Evolutionary conservation across 2,888 invertebrate species (phyloP).

Genomic region (Netelia virgata): DNA sequence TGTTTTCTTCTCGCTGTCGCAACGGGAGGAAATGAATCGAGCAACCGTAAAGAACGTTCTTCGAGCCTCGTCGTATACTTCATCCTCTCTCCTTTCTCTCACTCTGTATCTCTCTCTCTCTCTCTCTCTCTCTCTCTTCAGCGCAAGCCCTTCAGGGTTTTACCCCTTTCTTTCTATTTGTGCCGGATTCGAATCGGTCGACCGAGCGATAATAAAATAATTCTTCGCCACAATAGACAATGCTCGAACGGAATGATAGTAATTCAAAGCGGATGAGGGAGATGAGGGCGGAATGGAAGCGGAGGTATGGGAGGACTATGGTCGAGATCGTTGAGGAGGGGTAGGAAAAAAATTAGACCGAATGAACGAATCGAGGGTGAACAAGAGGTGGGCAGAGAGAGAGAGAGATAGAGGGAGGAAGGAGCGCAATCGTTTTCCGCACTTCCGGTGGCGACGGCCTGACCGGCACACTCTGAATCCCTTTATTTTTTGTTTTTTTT

Average conservation of each 20-base stretch:
- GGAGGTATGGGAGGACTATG: slow-evolving; percentile 15
- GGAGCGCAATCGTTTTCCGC: slow-evolving; percentile 80
- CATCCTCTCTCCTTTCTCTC: slow-evolving; percentile 12
- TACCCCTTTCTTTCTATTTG: slow-evolving; percentile 64
- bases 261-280: slow-evolving; percentile 82
- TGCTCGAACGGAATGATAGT: slow-evolving; percentile 81
- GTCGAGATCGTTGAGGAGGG: slow-evolving; percentile 53
- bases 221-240: slow-evolving; percentile 83
- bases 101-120: slow-evolving; percentile 19
- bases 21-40: slow-evolving; percentile 70
- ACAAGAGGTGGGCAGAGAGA: slow-evolving; percentile 3
- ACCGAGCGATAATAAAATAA: slow-evolving; percentile 83
- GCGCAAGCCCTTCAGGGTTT: slow-evolving; percentile 50
- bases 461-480: slow-evolving; percentile 55
- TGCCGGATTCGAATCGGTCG: slow-evolving; percentile 69
- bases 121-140: slow-evolving; percentile 34
- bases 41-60: slow-evolving; percentile 69
- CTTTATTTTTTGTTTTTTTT: slow-evolving; percentile 61
- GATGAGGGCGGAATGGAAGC: slow-evolving; percentile 24
- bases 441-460: slow-evolving; percentile 76
- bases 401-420: slow-evolving; percentile 48
- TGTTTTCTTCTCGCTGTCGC: slow-evolving; percentile 56
- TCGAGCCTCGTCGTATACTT: slow-evolving; percentile 13
- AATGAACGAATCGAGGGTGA: slow-evolving; percentile 41
- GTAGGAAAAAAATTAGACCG: slow-evolving; percentile 30